These are phyloP conservation scores for Chiloscyllium punctatum DNA, from an alignment of 2,797 vertebrate genomes.

Conservation along the genomic window DNA sequence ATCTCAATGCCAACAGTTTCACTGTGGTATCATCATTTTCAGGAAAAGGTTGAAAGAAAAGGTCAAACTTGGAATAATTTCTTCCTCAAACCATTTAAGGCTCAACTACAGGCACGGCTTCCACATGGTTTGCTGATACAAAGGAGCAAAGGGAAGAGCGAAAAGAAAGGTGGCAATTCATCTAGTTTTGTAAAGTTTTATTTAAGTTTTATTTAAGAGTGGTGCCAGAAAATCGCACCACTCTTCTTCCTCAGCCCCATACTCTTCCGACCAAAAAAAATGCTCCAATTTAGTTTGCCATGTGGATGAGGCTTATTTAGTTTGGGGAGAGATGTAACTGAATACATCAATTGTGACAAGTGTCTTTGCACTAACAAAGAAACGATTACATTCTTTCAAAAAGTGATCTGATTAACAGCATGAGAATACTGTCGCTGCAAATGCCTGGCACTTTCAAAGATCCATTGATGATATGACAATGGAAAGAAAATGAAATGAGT, in stretches of 20 bases:
- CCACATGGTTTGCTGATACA: background rate
- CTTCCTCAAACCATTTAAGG: background rate
- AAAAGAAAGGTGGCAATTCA: background rate
- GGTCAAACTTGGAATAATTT: background rate
- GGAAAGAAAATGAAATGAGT: background rate
- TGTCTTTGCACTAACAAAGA: background rate
- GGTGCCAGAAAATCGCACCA: background rate
- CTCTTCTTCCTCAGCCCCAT: no score
- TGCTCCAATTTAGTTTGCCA: background rate
- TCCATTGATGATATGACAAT: background rate
- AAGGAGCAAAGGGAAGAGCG: background rate
- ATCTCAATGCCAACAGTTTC: background rate
- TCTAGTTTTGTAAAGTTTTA: background rate
- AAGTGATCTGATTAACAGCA: background rate
- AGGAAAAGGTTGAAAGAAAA: background rate
- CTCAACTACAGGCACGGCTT: background rate
- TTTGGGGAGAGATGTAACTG: background rate
- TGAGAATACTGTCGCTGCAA: conserved; percentile 7
- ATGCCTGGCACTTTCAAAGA: background rate
- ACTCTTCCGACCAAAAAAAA: background rate
- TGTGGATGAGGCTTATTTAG: background rate
- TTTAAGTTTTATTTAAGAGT: background rate
- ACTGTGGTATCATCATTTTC: background rate
- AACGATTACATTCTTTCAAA: background rate
- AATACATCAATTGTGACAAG: background rate